These are phyloP conservation scores for Psittacara wagleri DNA, from an alignment of 2,113 vertebrate species.

Conservation along the genomic window DNA sequence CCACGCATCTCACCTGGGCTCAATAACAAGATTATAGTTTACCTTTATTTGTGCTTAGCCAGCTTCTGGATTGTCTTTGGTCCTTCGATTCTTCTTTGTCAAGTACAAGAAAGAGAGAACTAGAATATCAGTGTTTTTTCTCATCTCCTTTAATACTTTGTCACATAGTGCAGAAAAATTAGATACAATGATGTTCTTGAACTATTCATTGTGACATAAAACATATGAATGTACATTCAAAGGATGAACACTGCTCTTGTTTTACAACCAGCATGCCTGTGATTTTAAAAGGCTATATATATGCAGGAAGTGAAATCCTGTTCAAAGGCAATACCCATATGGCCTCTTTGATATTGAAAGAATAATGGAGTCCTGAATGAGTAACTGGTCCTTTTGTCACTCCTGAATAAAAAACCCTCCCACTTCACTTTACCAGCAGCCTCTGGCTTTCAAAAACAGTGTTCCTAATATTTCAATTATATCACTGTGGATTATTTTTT, in stretches of 20 bases:
- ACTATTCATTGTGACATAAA: not conserved
- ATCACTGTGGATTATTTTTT: not conserved
- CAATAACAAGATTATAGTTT: not conserved
- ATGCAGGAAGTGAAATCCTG: not conserved
- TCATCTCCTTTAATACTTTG: not conserved
- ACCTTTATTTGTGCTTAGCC: not conserved
- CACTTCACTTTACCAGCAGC: not conserved
- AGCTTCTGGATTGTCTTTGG: not conserved
- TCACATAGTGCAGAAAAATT: not conserved
- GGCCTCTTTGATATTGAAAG: not conserved
- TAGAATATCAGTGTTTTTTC: not conserved
- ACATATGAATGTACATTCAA: not conserved
- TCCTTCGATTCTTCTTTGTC: not conserved
- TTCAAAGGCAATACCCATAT: not conserved
- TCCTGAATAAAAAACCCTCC: not conserved
- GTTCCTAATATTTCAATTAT: not conserved
- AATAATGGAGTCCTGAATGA: not conserved
- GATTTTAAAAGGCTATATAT: not conserved
- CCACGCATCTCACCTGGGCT: not conserved
- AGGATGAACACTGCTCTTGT: not conserved
- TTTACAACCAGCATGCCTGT: not conserved
- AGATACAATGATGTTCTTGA: not conserved
- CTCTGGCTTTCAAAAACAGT: not conserved
- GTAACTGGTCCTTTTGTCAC: not conserved
- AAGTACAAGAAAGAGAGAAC: not conserved